Evolutionary conservation across 1,140 invertebrate species (phyloP).

Genomic region (Tetragonula clypearis): DNA sequence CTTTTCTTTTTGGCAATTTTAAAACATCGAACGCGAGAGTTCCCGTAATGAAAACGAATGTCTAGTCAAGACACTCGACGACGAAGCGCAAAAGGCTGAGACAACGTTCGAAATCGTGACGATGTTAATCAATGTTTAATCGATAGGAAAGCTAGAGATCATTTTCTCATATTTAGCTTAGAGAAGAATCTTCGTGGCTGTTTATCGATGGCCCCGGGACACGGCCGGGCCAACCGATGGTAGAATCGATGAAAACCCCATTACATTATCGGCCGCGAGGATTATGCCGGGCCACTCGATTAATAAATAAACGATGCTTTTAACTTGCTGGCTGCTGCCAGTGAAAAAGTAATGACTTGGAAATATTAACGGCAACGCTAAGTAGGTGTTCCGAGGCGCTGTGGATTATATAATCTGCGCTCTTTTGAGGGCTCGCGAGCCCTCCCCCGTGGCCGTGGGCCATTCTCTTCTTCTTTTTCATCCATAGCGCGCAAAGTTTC

Average conservation of each 20-base stretch:
- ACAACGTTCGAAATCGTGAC: no score
- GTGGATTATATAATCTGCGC: neutral
- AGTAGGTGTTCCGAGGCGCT: neutral
- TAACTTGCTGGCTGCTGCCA: neutral
- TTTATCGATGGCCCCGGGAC: no score
- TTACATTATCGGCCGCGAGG: slow-evolving; percentile 17
- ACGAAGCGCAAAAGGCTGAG: no score
- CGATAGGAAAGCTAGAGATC: no score
- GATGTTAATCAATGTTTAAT: no score
- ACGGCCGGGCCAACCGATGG: no score
- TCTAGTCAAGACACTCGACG: no score
- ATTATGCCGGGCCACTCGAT: neutral
- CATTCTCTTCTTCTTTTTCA: slow-evolving; percentile 20
- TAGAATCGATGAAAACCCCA: neutral
- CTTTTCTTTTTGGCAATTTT: no score
- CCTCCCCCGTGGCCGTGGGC: neutral
- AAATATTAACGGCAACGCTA: slow-evolving; percentile 38
- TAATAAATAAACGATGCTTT: slow-evolving; percentile 38
- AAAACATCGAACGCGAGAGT: no score
- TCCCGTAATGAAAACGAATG: no score
- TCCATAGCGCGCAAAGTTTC: slow-evolving; percentile 13
- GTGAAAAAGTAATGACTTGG: slow-evolving; percentile 36
- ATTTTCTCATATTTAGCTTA: no score
- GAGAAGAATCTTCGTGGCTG: no score
- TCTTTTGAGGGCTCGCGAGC: neutral